Conservation (phyloP, 2,113 vertebrate genomes). For the Sardina pilchardus region DNA sequence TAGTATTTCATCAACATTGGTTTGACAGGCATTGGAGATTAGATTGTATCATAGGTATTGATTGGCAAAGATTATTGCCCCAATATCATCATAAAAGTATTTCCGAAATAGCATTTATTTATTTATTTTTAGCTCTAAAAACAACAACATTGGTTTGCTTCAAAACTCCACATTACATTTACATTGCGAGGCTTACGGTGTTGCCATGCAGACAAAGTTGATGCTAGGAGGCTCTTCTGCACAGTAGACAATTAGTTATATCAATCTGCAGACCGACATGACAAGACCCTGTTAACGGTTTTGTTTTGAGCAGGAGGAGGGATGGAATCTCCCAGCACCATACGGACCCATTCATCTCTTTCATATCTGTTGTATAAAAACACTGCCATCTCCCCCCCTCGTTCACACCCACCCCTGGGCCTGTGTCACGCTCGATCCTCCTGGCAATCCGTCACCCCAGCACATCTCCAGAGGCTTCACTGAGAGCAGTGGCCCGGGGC, state of each 20-base stretch:
- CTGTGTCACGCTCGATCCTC: not conserved
- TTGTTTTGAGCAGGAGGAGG: not conserved
- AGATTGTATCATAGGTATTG: too few relatives aligned
- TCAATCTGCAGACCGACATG: not conserved
- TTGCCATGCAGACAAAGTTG: not conserved
- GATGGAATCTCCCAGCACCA: not conserved
- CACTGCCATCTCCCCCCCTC: not conserved
- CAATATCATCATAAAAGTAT: too few relatives aligned
- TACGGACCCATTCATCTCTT: not conserved
- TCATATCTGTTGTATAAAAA: not conserved
- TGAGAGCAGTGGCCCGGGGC: not conserved
- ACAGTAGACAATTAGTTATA: too few relatives aligned
- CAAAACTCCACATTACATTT: not conserved
- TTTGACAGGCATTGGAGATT: too few relatives aligned
- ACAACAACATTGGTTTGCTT: not conserved
- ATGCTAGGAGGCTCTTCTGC: not conserved
- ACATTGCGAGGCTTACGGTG: not conserved
- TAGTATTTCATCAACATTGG: too few relatives aligned
- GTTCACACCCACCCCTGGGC: not conserved
- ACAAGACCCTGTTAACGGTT: not conserved
- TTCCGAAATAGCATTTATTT: too few relatives aligned
- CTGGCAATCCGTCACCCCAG: not conserved
- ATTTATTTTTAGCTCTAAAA: too few relatives aligned
- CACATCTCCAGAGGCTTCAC: not conserved
- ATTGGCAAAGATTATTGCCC: too few relatives aligned